These are phyloP conservation scores for Dipodomys ordii DNA, from an alignment of 2,113 vertebrate genomes.

Conservation along the genomic window DNA sequence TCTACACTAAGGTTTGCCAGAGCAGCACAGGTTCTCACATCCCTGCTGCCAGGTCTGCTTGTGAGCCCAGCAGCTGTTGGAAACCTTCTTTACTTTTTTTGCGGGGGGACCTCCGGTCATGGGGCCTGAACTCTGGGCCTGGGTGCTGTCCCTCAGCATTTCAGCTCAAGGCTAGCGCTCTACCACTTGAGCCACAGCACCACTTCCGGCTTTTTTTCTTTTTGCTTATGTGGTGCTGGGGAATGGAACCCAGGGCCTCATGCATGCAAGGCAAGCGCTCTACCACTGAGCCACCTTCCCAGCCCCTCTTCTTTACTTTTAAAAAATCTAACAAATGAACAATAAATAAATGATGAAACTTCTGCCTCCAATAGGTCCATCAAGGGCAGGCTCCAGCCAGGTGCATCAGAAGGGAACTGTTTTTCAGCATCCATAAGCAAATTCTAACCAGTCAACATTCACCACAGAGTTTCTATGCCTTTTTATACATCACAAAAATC, in stretches of 20 bases:
- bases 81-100: conserved; percentile 55
- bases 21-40: background rate
- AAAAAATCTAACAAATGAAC: conserved; percentile 69
- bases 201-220: too few species aligned
- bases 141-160: too few species aligned
- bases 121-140: too few species aligned
- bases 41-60: background rate
- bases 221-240: too few species aligned
- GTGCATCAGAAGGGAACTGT: conserved; percentile 20
- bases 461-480: background rate
- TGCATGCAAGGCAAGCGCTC: too few species aligned
- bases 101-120: too few species aligned
- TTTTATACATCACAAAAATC: conserved; percentile 16
- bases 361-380: conserved; percentile 10
- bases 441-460: conserved; percentile 16
- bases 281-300: too few species aligned
- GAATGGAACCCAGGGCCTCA: too few species aligned
- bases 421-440: background rate
- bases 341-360: conserved; percentile 69
- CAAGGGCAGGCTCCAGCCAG: conserved; percentile 53
- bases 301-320: conserved; percentile 49
- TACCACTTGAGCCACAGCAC: too few species aligned
- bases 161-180: too few species aligned
- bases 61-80: conserved; percentile 43
- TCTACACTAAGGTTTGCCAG: background rate